A percentile compares a stretch with the other conserved stretches of the same genome.
These are phyloP conservation scores for Acanthosepion esculentum DNA, from an alignment of 2,888 invertebrate species.

Conservation along the genomic window DNA sequence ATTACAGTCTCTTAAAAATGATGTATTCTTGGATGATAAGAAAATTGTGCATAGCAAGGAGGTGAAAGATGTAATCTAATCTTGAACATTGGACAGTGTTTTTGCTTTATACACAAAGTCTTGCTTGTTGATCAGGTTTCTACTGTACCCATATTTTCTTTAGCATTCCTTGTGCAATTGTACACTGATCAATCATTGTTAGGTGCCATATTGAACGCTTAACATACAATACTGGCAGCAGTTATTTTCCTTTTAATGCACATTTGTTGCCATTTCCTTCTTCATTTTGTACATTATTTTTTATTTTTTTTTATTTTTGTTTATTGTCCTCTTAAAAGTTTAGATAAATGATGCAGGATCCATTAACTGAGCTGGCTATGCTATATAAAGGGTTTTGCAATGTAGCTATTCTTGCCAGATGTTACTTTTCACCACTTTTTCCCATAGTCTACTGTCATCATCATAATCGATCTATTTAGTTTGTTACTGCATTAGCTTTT, in stretches of 20 bases:
- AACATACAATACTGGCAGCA: background rate
- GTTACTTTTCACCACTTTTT: too few relatives aligned
- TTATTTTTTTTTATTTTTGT: background rate
- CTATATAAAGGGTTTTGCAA: too few relatives aligned
- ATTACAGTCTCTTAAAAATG: too few relatives aligned
- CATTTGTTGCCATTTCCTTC: background rate
- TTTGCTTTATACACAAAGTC: background rate
- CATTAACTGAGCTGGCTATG: background rate
- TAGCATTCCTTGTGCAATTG: background rate
- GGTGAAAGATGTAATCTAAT: too few relatives aligned
- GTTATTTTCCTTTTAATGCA: background rate
- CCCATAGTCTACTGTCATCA: too few relatives aligned
- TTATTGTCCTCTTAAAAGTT: background rate
- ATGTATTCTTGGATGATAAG: too few relatives aligned
- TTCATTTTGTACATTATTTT: background rate
- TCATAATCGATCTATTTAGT: too few relatives aligned
- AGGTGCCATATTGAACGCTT: background rate
- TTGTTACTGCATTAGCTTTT: background rate
- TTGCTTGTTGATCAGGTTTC: background rate
- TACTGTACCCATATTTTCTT: background rate
- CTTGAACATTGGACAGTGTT: background rate
- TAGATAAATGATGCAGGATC: background rate
- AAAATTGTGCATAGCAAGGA: too few relatives aligned
- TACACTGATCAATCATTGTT: background rate
- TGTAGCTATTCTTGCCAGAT: too few relatives aligned